A percentile compares a stretch with the other conserved stretches of the same genome.
Conservation (phyloP, 2,797 vertebrate genomes). For the Molossus alvarezi region DNA sequence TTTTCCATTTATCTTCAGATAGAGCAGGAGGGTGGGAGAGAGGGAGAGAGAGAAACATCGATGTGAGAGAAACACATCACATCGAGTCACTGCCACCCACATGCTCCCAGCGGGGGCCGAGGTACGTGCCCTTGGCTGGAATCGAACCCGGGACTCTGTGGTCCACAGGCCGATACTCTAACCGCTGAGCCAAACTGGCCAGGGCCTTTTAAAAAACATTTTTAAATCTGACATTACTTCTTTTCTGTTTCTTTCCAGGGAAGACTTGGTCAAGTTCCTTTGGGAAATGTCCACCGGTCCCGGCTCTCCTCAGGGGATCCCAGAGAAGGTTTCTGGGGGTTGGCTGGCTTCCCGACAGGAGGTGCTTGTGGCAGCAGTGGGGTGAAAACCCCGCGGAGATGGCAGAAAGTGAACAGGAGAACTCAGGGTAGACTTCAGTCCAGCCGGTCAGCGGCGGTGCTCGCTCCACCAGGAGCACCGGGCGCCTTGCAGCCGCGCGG, state of each 20-base stretch:
- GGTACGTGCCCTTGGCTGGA: too few relatives aligned
- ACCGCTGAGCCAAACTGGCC: too few relatives aligned
- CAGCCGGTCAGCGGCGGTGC: too few relatives aligned
- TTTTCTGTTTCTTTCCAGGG: background rate
- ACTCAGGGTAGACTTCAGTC: background rate
- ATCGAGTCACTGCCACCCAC: too few relatives aligned
- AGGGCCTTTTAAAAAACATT: too few relatives aligned
- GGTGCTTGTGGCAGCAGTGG: background rate
- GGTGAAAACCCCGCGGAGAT: background rate
- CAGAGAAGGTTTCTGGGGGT: background rate
- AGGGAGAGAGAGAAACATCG: too few relatives aligned
- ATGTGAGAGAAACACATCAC: too few relatives aligned
- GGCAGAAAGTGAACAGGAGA: background rate
- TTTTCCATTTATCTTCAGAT: too few relatives aligned
- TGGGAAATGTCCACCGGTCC: background rate
- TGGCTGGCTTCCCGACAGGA: background rate
- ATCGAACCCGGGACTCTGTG: too few relatives aligned
- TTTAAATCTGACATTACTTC: background rate
- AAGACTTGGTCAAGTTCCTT: background rate
- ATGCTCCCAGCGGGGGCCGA: too few relatives aligned
- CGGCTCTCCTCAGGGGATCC: background rate
- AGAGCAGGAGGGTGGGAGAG: too few relatives aligned
- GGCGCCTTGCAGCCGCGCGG: background rate
- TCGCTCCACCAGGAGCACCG: background rate
- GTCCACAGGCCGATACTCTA: too few relatives aligned